Evolutionary conservation across 2,797 vertebrate species (phyloP).

Genomic region (Lindbergichthys nudifrons): DNA sequence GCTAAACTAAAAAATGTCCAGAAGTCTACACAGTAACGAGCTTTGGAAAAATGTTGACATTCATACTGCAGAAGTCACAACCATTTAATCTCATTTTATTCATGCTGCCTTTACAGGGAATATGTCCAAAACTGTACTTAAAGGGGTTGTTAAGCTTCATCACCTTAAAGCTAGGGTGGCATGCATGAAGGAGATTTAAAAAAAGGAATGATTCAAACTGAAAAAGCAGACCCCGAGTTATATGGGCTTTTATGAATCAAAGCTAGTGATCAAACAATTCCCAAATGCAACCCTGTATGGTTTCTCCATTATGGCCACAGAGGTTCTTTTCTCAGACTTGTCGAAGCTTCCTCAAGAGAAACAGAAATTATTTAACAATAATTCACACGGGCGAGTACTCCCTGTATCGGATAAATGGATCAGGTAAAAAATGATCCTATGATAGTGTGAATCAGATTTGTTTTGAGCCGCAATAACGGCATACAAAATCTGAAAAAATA

Average conservation of each 20-base stretch:
- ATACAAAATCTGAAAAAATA: not conserved
- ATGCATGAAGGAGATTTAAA: not conserved
- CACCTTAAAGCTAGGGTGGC: not conserved
- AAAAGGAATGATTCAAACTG: not conserved
- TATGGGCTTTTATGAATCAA: not conserved
- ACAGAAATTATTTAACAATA: not conserved
- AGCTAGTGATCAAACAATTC: not conserved
- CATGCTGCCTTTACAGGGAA: not conserved
- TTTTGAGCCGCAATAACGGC: not conserved
- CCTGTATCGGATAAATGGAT: not conserved
- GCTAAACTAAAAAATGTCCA: conserved; percentile 12
- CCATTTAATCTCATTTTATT: not conserved
- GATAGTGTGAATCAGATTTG: not conserved
- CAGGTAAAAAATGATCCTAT: not conserved
- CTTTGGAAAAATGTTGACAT: conserved; percentile 13
- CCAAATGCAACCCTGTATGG: not conserved
- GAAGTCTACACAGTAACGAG: not conserved
- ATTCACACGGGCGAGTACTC: not conserved
- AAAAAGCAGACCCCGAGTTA: not conserved
- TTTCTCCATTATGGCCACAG: not conserved
- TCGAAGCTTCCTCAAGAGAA: not conserved
- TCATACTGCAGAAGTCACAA: conserved; percentile 2
- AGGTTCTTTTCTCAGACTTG: not conserved
- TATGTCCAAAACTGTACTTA: not conserved
- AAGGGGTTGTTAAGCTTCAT: not conserved